Percentiles rank a stretch among this genome's conserved stretches.
Evolutionary conservation across 2,888 invertebrate genomes (phyloP).

Genomic region (Cryptus viduatorius): DNA sequence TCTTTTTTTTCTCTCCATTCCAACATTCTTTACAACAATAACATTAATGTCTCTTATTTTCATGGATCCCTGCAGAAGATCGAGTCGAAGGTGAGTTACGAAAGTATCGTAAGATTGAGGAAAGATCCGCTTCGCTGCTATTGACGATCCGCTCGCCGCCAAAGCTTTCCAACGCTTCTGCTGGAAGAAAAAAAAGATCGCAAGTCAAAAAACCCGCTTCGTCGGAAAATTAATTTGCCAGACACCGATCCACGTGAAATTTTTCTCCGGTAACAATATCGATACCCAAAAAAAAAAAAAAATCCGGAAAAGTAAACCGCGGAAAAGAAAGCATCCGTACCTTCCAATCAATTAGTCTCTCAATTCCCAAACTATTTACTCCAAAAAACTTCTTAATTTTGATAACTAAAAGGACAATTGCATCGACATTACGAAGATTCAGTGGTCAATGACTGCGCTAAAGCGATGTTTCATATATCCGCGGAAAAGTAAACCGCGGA

Average conservation of each 20-base stretch:
- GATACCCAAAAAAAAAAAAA: not conserved
- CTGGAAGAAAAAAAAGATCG: conserved; percentile 1
- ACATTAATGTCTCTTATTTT: conserved; percentile 69
- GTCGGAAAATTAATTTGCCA: not conserved
- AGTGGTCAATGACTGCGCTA: not conserved
- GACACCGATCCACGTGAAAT: not conserved
- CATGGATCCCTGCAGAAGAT: conserved; percentile 79
- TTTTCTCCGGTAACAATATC: not conserved
- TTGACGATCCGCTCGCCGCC: conserved; percentile 20
- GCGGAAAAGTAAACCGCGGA: conserved; percentile 29
- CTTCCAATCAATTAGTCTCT: no score
- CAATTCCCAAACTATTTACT: no score
- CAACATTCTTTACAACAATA: not conserved
- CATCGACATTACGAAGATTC: not conserved
- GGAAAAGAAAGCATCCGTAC: no score
- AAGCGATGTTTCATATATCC: not conserved
- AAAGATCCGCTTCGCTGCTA: conserved; percentile 60
- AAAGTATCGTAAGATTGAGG: conserved; percentile 42
- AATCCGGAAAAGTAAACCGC: no score
- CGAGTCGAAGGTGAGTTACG: conserved; percentile 82
- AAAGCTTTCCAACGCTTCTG: conserved; percentile 3
- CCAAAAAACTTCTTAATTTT: no score
- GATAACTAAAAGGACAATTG: not conserved
- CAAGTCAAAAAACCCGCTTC: not conserved
- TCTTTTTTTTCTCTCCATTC: conserved; percentile 21